A percentile compares a stretch with the other conserved stretches of the same genome.
Conservation (phyloP, 1,140 invertebrate genomes). For the Drosophila rhopaloa region DNA sequence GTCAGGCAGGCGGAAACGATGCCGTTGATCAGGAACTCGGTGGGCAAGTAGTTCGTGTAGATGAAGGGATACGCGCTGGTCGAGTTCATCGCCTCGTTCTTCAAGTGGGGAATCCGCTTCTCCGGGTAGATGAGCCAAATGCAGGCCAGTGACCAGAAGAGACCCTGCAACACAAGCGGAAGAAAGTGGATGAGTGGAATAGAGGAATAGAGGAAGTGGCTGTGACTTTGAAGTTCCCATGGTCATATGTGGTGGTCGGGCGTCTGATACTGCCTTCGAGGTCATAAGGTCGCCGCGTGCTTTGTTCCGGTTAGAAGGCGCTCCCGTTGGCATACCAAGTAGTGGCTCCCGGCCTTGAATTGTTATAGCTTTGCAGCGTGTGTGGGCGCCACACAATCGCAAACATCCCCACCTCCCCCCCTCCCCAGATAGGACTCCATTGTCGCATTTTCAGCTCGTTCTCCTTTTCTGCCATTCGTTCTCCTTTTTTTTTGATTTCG, state of each 20-base stretch:
- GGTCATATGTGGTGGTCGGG: conserved; percentile 23
- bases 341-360: conserved; percentile 63
- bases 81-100: conserved; percentile 87
- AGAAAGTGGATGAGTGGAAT: conserved; percentile 1
- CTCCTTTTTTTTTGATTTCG: conserved; percentile 24
- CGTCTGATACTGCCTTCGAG: conserved; percentile 50
- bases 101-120: conserved; percentile 88
- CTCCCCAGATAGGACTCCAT: conserved; percentile 57
- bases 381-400: conserved; percentile 23
- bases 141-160: conserved; percentile 90
- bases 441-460: conserved; percentile 69
- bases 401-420: conserved; percentile 1
- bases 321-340: conserved; percentile 67
- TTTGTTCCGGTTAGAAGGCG: conserved; percentile 41
- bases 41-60: conserved; percentile 90
- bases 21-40: conserved; percentile 91
- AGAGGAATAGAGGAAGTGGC: not conserved
- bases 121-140: conserved; percentile 89
- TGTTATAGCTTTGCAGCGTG: conserved; percentile 60
- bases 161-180: conserved; percentile 86
- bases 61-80: conserved; percentile 88
- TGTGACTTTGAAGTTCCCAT: conserved; percentile 37
- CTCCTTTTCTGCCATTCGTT: conserved; percentile 22
- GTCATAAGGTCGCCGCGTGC: conserved; percentile 69
- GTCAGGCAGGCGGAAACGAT: conserved; percentile 92